Conservation (phyloP, 2,888 invertebrate genomes). For the Exocentrus adspersus region DNA sequence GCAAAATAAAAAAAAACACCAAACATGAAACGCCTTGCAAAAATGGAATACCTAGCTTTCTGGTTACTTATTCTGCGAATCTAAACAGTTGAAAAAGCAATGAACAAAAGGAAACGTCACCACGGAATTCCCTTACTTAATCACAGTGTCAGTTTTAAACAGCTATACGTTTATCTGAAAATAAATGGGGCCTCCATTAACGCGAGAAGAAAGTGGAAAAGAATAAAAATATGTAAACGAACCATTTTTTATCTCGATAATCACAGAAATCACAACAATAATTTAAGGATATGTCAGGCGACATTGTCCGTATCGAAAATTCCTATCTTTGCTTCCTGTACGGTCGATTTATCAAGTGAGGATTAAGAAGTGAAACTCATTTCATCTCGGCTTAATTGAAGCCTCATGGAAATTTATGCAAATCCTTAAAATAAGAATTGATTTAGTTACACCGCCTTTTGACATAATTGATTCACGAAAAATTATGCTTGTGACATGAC, state of each 20-base stretch:
- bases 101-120: no score
- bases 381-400: conserved; percentile 8
- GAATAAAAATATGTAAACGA: neutral
- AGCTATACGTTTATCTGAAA: no score
- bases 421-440: conserved; percentile 1
- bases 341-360: neutral
- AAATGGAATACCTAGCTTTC: no score
- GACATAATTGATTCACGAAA: conserved; percentile 5
- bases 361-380: conserved; percentile 17
- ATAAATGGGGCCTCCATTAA: neutral
- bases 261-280: conserved; percentile 1
- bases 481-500: neutral
- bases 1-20: no score
- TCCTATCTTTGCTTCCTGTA: neutral
- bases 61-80: no score
- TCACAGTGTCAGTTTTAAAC: no score
- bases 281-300: neutral
- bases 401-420: conserved; percentile 14
- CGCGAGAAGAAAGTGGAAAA: neutral
- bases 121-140: no score
- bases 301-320: neutral
- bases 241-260: neutral
- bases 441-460: conserved; percentile 2
- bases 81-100: no score
- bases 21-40: no score